Percentiles rank a stretch among this genome's conserved stretches.
phyloP scores from a whole-genome alignment of 2,888 invertebrate species.

The Entomobrya multifasciata region DNA sequence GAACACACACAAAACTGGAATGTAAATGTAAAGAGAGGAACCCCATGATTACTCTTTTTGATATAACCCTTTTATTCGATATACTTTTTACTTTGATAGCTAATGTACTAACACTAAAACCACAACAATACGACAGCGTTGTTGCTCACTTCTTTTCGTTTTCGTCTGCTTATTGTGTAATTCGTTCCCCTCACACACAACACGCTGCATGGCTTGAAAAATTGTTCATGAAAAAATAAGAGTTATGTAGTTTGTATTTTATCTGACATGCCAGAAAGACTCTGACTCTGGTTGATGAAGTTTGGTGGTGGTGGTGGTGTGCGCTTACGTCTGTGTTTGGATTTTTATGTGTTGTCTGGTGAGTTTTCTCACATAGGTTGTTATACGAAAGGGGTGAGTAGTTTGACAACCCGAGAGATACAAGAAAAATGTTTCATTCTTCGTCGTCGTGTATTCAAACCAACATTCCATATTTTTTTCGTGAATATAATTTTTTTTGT shows the following conservation, averaged over 20 bases:
- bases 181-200: neutral
- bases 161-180: neutral
- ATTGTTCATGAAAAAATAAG: conserved; percentile 33
- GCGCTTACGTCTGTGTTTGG: neutral
- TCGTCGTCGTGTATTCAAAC: neutral
- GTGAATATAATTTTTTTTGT: conserved; percentile 8
- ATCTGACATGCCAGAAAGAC: conserved; percentile 29
- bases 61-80: conserved; percentile 26
- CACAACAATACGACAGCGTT: conserved; percentile 42
- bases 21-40: neutral
- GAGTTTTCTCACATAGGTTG: too few species aligned
- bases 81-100: too few species aligned
- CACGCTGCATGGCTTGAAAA: too few species aligned
- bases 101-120: conserved; percentile 28
- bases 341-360: neutral
- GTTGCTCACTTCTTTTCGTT: neutral
- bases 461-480: conserved; percentile 18
- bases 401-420: conserved; percentile 36
- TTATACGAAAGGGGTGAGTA: conserved; percentile 43
- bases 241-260: neutral
- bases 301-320: too few species aligned
- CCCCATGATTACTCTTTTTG: conserved; percentile 29
- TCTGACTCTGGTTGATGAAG: too few species aligned
- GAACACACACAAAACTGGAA: neutral
- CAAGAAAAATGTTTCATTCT: neutral